Base-by-base conservation (phyloP, 2,888 invertebrate genomes). In the Saturnia pavonia region DNA sequence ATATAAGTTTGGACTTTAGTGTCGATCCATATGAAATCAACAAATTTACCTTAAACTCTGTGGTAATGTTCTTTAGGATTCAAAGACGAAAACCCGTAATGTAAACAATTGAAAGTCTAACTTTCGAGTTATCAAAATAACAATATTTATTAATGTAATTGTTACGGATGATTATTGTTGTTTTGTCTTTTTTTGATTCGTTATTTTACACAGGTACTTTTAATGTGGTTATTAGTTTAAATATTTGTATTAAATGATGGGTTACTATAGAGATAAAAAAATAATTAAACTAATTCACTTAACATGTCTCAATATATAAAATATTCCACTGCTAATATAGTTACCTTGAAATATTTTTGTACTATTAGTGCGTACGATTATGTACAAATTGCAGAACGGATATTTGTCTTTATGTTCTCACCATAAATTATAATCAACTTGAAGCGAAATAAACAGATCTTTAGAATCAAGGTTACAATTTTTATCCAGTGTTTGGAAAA, bases 301-400 rank as follows among this genome's bases (percentile, higher is more conserved):
- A 60, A 60, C 25, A 27, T 60, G 27, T 25, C 27, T 60, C 57
- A 60, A 27, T 60, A 11, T 60, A 60, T 60, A 14, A 11, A 27
- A 60, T 27, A 60, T 60, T 60, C 57, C 57, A 60, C 57, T 14
- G 14, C 54, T 54, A 8, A 22, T 27, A 60, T 60, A 60, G 57
- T 60, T 60, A 25, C 57, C 57, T 60, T 60, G 57, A 60, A 60
- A 60, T 27, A 60, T 27, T 27, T 60, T 60, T 60, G 27, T 27
- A 27, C 57, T 14, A 27, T 60, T 60, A 60, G 25, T 60, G 27
- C 27, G 6, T 19, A 60, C 57, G 25, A 14, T 60, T 27, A 12
- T 1, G 14, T 60, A 60, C 14, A 25, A 60, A 60, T 27, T 60
- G 57, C 57, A 25, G 27, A 27, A 25, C 57, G 14, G 57, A 60